Percentiles rank a stretch among this genome's conserved stretches.
Evolutionary conservation across 2,797 vertebrate genomes (phyloP).

Genomic region (Alosa sapidissima): DNA sequence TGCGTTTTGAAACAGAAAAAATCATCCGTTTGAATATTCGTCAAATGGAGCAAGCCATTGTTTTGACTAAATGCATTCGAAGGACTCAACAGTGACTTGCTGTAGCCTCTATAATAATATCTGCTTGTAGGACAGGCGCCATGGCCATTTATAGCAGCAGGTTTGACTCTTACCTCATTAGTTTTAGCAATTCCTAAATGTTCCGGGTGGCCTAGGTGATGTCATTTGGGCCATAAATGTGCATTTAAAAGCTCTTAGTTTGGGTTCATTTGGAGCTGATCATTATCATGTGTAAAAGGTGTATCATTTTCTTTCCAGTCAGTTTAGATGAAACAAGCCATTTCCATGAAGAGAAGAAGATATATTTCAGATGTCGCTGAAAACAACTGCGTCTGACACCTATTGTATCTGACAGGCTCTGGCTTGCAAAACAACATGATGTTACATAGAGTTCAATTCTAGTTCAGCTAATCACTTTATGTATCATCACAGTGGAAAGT

Average conservation of each 20-base stretch:
- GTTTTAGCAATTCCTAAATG: background rate
- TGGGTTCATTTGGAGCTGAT: background rate
- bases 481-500: constrained; percentile 9
- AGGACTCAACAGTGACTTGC: background rate
- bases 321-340: background rate
- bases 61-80: background rate
- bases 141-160: background rate
- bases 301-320: background rate
- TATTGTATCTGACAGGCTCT: background rate
- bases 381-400: background rate
- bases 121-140: background rate
- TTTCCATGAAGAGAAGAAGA: background rate
- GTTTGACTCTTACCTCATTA: background rate
- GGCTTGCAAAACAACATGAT: background rate
- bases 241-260: background rate
- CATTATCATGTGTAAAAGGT: background rate
- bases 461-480: background rate
- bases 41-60: background rate
- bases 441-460: constrained; percentile 2
- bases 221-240: background rate
- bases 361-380: background rate
- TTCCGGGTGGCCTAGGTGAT: constrained; percentile 10
- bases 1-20: background rate
- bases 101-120: background rate
- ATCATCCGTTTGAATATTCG: background rate